phyloP scores from a whole-genome alignment of 2,888 invertebrate genomes.

The Cantharis nigra region DNA sequence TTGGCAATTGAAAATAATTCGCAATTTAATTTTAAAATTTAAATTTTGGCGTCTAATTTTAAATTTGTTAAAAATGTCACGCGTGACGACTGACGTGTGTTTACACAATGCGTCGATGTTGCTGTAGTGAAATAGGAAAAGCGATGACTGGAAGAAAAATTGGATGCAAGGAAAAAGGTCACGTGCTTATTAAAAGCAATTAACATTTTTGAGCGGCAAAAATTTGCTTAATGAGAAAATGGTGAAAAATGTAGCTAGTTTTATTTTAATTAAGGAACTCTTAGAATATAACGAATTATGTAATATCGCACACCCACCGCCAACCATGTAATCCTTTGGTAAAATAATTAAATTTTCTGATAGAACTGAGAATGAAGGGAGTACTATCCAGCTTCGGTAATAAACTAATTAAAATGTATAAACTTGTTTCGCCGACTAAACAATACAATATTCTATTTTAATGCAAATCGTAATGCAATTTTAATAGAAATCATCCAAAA shows the following conservation, averaged over 20 bases:
- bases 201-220: background rate
- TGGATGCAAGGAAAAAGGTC: background rate
- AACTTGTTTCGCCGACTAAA: conserved; percentile 25
- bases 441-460: conserved; percentile 31
- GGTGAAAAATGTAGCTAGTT: background rate
- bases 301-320: background rate
- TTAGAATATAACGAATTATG: background rate
- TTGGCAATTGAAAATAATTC: background rate
- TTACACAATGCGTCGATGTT: background rate
- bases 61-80: background rate
- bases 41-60: background rate
- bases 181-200: background rate
- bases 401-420: conserved; percentile 27
- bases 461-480: conserved; percentile 31
- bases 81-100: background rate
- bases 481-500: conserved; percentile 32
- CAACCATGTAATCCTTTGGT: background rate
- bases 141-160: background rate
- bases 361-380: background rate
- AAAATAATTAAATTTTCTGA: conserved; percentile 2
- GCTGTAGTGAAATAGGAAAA: background rate
- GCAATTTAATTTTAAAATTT: background rate
- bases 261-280: background rate
- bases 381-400: background rate
- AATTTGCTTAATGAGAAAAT: background rate